Percentiles rank a stretch among this genome's conserved stretches.
Evolutionary conservation across 2,113 vertebrate species (phyloP).

Genomic region (Tursiops truncatus): DNA sequence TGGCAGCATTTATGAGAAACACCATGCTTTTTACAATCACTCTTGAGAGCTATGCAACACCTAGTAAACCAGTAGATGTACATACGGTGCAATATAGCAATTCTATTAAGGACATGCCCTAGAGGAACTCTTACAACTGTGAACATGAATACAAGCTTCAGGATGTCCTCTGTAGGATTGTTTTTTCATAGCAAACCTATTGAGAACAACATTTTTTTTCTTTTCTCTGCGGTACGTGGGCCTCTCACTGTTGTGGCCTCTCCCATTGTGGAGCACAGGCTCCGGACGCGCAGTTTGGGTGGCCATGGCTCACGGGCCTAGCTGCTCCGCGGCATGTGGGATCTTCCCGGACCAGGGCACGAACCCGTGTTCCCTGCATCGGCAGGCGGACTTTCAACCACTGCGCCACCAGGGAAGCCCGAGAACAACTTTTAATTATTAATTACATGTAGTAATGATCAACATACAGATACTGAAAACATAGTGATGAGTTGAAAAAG

Average conservation of each 20-base stretch:
- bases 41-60: neutral
- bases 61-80: neutral
- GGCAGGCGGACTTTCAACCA: too few relatives aligned
- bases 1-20: slow-evolving; percentile 53
- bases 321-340: too few relatives aligned
- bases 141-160: neutral
- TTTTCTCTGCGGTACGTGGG: too few relatives aligned
- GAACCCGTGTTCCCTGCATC: too few relatives aligned
- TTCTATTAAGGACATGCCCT: neutral
- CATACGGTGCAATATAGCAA: rapidly evolving
- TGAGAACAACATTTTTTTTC: neutral
- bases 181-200: neutral
- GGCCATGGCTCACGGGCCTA: too few relatives aligned
- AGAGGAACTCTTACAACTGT: neutral
- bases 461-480: neutral
- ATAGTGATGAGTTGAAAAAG: neutral
- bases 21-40: neutral
- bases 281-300: too few relatives aligned
- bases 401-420: too few relatives aligned
- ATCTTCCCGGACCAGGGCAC: too few relatives aligned
- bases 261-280: too few relatives aligned
- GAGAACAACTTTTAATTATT: neutral
- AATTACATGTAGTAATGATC: neutral
- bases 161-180: neutral
- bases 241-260: too few relatives aligned